Conservation (phyloP, 2,888 invertebrate species). For the Anthoptus insignis region DNA sequence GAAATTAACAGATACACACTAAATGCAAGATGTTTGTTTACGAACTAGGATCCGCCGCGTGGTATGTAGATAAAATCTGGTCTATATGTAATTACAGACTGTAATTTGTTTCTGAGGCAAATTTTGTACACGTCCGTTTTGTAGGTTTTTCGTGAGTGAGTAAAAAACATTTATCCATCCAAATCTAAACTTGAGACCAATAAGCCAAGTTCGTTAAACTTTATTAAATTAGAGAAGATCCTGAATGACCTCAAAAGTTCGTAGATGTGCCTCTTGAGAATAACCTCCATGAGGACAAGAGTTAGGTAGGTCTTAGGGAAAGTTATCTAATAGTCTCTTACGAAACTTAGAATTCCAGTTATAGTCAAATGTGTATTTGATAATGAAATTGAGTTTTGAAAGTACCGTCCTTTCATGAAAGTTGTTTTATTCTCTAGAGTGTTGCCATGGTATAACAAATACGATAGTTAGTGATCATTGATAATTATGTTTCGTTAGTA, state of each 20-base stretch:
- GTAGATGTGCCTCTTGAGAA: conserved; percentile 30
- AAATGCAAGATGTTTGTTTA: too few relatives aligned
- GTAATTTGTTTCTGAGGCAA: too few relatives aligned
- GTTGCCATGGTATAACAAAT: not conserved
- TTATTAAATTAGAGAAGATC: conserved; percentile 45
- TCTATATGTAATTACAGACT: too few relatives aligned
- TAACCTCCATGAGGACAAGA: conserved; percentile 19
- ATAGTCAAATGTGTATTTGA: not conserved
- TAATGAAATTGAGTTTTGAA: conserved; percentile 2
- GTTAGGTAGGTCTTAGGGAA: conserved; percentile 31
- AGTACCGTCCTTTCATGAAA: not conserved
- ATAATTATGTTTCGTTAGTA: too few relatives aligned
- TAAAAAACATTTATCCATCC: not conserved
- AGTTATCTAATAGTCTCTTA: conserved; percentile 29
- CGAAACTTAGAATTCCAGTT: conserved; percentile 24
- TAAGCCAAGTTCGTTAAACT: too few relatives aligned
- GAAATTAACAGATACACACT: too few relatives aligned
- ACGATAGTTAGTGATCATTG: too few relatives aligned
- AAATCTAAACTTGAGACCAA: too few relatives aligned
- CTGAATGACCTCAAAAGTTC: conserved; percentile 42
- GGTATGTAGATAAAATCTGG: too few relatives aligned
- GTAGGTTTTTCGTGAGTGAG: too few relatives aligned
- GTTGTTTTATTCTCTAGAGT: not conserved
- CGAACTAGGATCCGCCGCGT: too few relatives aligned
- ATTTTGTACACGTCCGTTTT: too few relatives aligned